Evolutionary conservation across 2,113 vertebrate species (phyloP), one percentile per base, ranked within the genome.

Genomic region (Malurus elegans): DNA sequence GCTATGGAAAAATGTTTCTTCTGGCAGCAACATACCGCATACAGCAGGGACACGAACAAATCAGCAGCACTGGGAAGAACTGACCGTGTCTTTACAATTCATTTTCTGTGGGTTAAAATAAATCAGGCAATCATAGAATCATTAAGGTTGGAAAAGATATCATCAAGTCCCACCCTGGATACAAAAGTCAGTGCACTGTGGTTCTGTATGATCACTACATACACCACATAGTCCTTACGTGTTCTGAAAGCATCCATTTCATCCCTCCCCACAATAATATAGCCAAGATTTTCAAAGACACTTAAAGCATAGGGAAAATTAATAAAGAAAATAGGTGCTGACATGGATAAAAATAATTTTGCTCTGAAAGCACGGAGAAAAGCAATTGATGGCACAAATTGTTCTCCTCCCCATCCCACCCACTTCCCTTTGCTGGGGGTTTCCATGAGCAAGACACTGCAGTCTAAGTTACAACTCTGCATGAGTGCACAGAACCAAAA

Each of bases 51-150:
- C 50, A 58, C 17, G 32, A 7, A 78, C 92, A 87, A 72, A 24
- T 19, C 50, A 48, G 15, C 51, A 61, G 31, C 7, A 8, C 21
- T 32, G 40, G 31, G 42, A 75, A 40, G 45, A 78, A n/a, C 40
- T 8, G 8, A 32, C 24, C 0, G 0, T 19, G 9, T 14, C 40
- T 74, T 62, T 70, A 5, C 9, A 60, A 44, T 48, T 79, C 54
- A 0, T 58, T 64, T 50, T 74, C 57, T 79, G 2, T n/a, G 48
- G 42, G 36, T 9, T 67, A 69, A 87, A 81, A 18, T 18, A 57
- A 70, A 26, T 9, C 21, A 54, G 3, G 23, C 70, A 54, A 51
- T 42, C 66, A 79, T 8, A 6, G 31, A 48, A 73, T 54, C 40
- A 48, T 61, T 76, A 42, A 47, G 31, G 21, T 3, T 50, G 56